Base-by-base conservation (phyloP, 1,140 invertebrate genomes). In the Magallana ariakensis region DNA sequence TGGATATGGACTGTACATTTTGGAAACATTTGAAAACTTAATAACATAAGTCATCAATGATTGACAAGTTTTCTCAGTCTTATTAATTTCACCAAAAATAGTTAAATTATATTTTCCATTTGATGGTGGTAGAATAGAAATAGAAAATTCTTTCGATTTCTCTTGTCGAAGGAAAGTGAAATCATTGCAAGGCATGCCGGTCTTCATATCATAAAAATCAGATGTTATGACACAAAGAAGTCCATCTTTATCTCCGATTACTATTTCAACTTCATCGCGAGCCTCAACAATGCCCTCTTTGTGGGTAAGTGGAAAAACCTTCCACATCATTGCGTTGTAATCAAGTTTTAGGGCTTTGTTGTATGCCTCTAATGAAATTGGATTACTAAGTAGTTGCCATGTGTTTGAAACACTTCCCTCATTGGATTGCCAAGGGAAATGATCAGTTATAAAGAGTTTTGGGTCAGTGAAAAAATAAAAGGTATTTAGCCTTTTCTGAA, bases 381-480 rank as follows among this genome's bases (percentile, higher is more conserved):
- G 46, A 56, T 55, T 82, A 13, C 53, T 53, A 11, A 87, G 83
- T 2, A 87, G 53, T 58, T 87, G 87, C 87, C 87, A 87, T 66
- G 26, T 33, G 58, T 55, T 82, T 13, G 75, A 85, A 15, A 56
- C 66, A n/a, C 85, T 80, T 8, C 62, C 11, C 5, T 85, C 80
- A 11, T 57, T 60, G n/a, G 81, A n/a, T 5, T 66, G 22, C 56
- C 81, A 87, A 4, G 95, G 95, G 88, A 94, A 95, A 90, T 95
- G 95, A 1, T 95, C 93, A 89, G 92, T 94, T 60, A 95, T 94
- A 83, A 95, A 88, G n/a, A 93, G 91, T 70, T 95, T 93, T 9
- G 95, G 95, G 89, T 95, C 95, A 7, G 95, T 94, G 9, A 95
- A 89, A 91, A 95, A 95, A 87, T 92, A 91, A 60, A 92, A 92